Conservation (phyloP, 1,140 invertebrate species). For the Lepidurus apus region DNA sequence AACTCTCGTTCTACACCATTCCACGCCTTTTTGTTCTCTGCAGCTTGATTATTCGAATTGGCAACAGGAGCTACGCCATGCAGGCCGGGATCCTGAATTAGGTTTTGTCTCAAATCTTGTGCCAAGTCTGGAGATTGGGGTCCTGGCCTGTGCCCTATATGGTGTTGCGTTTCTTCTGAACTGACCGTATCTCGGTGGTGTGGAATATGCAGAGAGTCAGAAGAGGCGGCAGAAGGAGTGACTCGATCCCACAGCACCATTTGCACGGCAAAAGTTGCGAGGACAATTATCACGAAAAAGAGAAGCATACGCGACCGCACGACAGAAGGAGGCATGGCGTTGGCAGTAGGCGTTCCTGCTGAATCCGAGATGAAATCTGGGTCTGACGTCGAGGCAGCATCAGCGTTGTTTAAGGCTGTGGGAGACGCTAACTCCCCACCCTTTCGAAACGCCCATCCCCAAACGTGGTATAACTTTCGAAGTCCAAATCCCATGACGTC, state of each 20-base stretch:
- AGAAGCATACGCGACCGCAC: background rate
- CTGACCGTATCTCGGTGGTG: background rate
- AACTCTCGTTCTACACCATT: background rate
- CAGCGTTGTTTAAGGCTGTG: background rate
- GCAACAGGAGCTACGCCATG: background rate
- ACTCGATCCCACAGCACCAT: background rate
- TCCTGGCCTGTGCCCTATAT: background rate
- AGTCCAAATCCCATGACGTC: background rate
- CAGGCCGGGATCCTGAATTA: background rate
- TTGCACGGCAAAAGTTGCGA: background rate
- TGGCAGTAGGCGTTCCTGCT: background rate
- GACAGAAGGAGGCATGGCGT: background rate
- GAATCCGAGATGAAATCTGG: background rate
- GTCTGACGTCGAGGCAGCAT: background rate
- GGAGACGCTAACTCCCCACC: background rate
- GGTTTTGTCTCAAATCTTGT: background rate
- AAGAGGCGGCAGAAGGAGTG: background rate
- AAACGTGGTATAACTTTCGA: conserved; percentile 14
- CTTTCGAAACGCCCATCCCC: background rate
- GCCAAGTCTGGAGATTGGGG: background rate
- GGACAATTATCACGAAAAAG: background rate
- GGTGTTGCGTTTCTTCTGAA: too few relatives aligned
- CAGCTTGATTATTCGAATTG: background rate
- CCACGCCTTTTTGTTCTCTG: background rate
- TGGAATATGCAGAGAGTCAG: background rate